Evolutionary conservation across 1,140 invertebrate species (phyloP), one percentile per base, ranked within the genome.

Genomic region (Sarcophaga peregrina): DNA sequence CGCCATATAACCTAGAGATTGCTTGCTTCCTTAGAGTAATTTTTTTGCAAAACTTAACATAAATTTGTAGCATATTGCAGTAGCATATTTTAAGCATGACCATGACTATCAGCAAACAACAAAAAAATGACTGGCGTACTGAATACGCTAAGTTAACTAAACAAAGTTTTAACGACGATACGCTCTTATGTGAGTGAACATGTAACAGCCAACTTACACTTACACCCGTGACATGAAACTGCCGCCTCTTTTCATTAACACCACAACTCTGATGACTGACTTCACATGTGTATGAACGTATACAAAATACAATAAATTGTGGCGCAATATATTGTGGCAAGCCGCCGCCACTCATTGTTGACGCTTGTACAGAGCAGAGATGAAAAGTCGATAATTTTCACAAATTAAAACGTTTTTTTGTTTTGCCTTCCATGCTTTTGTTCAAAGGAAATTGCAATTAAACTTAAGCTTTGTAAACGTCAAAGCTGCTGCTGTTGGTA

Each of bases 301-400:
- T 11, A 58, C 11, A 68, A 4, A 68, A 1, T 17, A 68, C 62
- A 20, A 17, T 68, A 8, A 9, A 8, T 8, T 9, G 17, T 68
- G 6, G 4, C 7, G 6, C 20, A 25, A 20, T 20, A 58, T 58
- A 58, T 4, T 37, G 25, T 37, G 25, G 1, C 25, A 37, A 58
- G 54, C 4, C 15, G 54, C 4, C 15, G 62, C 62, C 62, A 68
- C n/a, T 68, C n/a, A 37, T 37, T 37, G 25, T 37, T 37, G 25
- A 37, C 25, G 25, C 25, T 37, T 37, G 25, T 4, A 68, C 20
- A 20, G 10, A 68, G n/a, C n/a, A n/a, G 8, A 20, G 62, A 68
- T 68, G 62, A 68, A 68, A 68, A 20, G 62, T 68, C 62, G 62
- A 68, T 68, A 68, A 68, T 68, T 68, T 68, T 68, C 62, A 68